A percentile compares a stretch with the other conserved stretches of the same genome.
phyloP scores from a whole-genome alignment of 1,140 invertebrate species.

The Hesperophylax magnus region DNA sequence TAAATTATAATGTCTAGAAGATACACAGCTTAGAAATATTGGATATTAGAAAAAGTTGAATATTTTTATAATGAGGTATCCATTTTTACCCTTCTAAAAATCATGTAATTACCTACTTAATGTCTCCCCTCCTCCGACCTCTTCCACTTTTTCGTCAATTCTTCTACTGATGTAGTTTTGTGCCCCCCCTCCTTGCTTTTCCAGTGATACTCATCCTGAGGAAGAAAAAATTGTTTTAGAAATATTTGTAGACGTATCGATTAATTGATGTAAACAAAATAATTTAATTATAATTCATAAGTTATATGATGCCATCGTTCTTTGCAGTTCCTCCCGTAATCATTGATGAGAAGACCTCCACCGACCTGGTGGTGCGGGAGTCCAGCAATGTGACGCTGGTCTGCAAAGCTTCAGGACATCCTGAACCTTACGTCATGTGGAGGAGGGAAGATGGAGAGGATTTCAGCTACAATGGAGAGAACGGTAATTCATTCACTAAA shows the following conservation, averaged over 20 bases:
- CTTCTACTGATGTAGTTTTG: too few relatives aligned
- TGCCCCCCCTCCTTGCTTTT: too few relatives aligned
- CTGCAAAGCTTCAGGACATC: conserved; percentile 91
- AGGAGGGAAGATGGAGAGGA: conserved; percentile 89
- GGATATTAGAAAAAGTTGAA: background rate
- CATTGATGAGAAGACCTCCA: conserved; percentile 85
- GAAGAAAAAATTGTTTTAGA: too few relatives aligned
- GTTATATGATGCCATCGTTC: conserved; percentile 55
- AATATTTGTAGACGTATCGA: background rate
- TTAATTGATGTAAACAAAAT: background rate
- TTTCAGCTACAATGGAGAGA: conserved; percentile 88
- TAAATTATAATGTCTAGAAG: too few relatives aligned
- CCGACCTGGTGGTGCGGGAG: conserved; percentile 93
- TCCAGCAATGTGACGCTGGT: conserved; percentile 88
- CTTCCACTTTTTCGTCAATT: too few relatives aligned
- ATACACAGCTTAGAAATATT: too few relatives aligned
- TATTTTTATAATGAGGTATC: too few relatives aligned
- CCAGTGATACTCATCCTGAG: too few relatives aligned
- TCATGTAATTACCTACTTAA: too few relatives aligned
- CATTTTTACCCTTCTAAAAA: too few relatives aligned
- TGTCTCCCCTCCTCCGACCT: too few relatives aligned
- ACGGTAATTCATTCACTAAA: conserved; percentile 70
- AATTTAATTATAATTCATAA: background rate
- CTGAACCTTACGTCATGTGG: conserved; percentile 93
- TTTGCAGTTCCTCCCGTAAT: conserved; percentile 85